Conservation (phyloP, 2,888 invertebrate genomes). For the Lumbricus terrestris region DNA sequence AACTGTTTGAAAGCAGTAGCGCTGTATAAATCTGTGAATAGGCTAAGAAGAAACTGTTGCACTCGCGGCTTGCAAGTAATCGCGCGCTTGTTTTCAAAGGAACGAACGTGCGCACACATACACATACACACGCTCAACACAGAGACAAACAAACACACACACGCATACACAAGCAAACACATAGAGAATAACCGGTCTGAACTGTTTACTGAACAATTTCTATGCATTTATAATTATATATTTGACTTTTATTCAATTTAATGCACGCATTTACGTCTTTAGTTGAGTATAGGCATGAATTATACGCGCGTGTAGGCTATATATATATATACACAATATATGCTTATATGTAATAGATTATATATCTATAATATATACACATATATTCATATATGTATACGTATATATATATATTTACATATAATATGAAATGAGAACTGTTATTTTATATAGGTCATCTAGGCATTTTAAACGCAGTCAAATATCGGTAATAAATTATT, state of each 20-base stretch:
- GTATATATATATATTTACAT: neutral
- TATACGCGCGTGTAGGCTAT: neutral
- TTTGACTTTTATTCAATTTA: neutral
- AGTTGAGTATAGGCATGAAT: neutral
- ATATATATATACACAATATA: neutral
- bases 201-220: conserved; percentile 3
- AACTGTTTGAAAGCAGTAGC: neutral
- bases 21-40: neutral
- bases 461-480: neutral
- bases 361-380: neutral
- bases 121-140: conserved; percentile 23
- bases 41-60: neutral
- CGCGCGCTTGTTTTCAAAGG: neutral
- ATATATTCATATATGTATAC: neutral
- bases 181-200: neutral
- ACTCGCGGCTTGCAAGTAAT: neutral
- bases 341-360: neutral
- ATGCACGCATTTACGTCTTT: neutral
- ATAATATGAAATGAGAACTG: neutral
- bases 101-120: conserved; percentile 13
- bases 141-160: neutral
- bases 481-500: neutral
- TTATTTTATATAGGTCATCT: neutral
- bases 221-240: neutral
- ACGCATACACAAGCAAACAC: neutral